Base-by-base conservation (phyloP, 2,113 vertebrate genomes). In the Puntigrus tetrazona region DNA sequence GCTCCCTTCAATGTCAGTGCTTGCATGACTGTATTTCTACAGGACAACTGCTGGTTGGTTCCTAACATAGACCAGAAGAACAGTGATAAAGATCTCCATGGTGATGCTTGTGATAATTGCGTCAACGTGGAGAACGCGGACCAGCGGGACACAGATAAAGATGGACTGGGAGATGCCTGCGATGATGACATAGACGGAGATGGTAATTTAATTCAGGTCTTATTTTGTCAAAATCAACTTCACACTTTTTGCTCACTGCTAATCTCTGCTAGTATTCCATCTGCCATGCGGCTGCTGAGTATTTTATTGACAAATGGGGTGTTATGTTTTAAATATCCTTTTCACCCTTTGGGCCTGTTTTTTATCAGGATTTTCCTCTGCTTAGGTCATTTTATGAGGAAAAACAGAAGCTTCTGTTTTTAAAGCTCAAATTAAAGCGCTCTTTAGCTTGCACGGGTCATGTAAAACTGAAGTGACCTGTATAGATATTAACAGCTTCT, bases 141-240 rank as follows among this genome's bases (percentile, higher is more conserved):
- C 88, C 98, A 99, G 90, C 95, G 87, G 47, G 98, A 99, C 84
- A 98, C 96, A 0, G 98, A 99, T 85, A 88, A 92, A 57, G 97
- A 99, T 0, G 98, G 98, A 29, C 94, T 92, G 85, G 98, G 98
- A 84, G 97, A 99, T 5, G 96, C 96, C 79, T 99, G 98, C 81
- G 98, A 99, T 73, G 95, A 98, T 57, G 98, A 99, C 92, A 98
- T 97, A 94, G 98, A 99, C 83, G 97, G 97, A 83, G 98, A 99
- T 20, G 96, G 98, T 98, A 82, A 89, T 88, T 70, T 50, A 61
- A 57, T 8, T 59, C 38, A 29, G 38, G 31, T n/a, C 14, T 11
- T 55, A 65, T 31, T 65, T 69, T 20, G 67, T 36, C 22, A 81
- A 59, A 4, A 73, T 7, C 9, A 9, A 59, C 45, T 18, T 57